These are phyloP conservation scores for Orgyia antiqua DNA, from an alignment of 2,888 invertebrate genomes.

Conservation along the genomic window DNA sequence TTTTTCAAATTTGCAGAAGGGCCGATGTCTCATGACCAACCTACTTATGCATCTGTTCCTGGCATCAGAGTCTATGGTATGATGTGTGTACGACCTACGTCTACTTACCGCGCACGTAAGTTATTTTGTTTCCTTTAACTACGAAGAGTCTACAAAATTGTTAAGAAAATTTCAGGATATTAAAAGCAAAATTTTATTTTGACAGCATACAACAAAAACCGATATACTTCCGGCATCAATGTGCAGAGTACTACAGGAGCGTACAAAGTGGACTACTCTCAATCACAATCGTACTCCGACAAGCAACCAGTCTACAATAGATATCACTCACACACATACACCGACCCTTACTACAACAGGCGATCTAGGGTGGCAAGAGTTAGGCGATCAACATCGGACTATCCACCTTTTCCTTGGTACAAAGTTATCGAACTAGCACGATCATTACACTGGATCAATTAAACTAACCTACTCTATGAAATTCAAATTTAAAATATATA, in stretches of 20 bases:
- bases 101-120: constrained; percentile 55
- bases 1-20: constrained; percentile 90
- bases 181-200: too few species aligned
- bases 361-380: constrained; percentile 58
- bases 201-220: constrained; percentile 64
- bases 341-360: constrained; percentile 63
- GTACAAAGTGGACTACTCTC: constrained; percentile 74
- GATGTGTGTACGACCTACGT: constrained; percentile 87
- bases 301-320: constrained; percentile 70
- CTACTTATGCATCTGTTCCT: constrained; percentile 95
- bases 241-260: constrained; percentile 67
- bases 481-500: constrained; percentile 27
- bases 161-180: too few species aligned
- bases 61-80: constrained; percentile 96
- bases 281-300: constrained; percentile 59
- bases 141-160: too few species aligned
- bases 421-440: constrained; percentile 84
- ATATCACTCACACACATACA: constrained; percentile 58
- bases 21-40: constrained; percentile 95
- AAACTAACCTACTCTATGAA: constrained; percentile 15
- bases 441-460: constrained; percentile 81
- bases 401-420: constrained; percentile 88
- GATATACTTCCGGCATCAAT: constrained; percentile 40
- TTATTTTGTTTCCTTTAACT: constrained; percentile 3
- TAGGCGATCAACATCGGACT: constrained; percentile 57